Conservation (phyloP, 1,140 invertebrate species). For the Thaumetopoea pityocampa region DNA sequence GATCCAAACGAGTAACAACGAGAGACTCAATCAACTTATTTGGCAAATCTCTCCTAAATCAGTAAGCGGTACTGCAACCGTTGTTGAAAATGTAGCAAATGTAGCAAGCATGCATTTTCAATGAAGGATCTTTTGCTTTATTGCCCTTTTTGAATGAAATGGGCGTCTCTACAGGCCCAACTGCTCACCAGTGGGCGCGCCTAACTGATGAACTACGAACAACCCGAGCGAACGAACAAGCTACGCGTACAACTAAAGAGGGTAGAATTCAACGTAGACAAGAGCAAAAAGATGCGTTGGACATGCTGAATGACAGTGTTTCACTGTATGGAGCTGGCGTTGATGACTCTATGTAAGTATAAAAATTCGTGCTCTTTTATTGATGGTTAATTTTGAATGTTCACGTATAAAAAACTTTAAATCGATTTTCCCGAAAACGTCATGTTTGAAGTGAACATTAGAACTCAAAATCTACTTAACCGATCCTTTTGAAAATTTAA, state of each 20-base stretch:
- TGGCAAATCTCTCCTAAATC: too few relatives aligned
- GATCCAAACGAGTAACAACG: too few relatives aligned
- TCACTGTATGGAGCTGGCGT: neutral
- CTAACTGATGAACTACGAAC: neutral
- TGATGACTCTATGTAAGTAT: neutral
- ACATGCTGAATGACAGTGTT: neutral
- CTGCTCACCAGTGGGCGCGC: neutral
- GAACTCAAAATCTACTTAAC: neutral
- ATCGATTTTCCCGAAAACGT: neutral
- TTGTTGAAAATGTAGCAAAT: too few relatives aligned
- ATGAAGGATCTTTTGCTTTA: neutral
- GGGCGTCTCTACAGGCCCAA: neutral
- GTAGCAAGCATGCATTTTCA: too few relatives aligned
- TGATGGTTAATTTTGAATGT: neutral
- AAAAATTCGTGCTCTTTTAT: too few relatives aligned
- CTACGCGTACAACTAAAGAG: neutral
- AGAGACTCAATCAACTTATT: too few relatives aligned
- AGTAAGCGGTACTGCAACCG: too few relatives aligned
- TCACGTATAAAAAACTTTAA: too few relatives aligned
- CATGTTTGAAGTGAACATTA: neutral
- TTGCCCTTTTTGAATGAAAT: neutral
- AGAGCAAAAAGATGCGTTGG: neutral
- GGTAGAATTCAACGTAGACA: neutral
- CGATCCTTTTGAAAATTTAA: slow-evolving; percentile 2
- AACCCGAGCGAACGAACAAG: neutral